Evolutionary conservation across 1,140 invertebrate species (phyloP), one percentile per base, ranked within the genome.

Genomic region (Ctenoplectra terminalis): DNA sequence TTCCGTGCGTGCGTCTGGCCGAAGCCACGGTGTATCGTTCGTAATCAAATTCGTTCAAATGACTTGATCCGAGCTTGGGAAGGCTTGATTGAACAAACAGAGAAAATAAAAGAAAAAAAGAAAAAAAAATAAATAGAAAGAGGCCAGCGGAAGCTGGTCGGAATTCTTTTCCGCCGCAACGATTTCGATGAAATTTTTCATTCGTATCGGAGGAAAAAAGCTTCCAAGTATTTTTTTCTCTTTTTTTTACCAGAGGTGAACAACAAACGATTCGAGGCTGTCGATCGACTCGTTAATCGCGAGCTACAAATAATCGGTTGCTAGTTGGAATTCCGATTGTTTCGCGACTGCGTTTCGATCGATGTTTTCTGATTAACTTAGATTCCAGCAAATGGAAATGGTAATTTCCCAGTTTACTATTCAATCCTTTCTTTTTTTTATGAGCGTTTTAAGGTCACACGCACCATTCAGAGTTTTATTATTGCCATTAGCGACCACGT

Each of bases 41-140:
- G 48, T 73, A 52, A 80, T 80, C 58, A 63, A 80, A 73, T 80
- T 73, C 58, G 70, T 54, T 54, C 40, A 73, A 80, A 73, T 26
- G 58, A 63, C 69, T 80, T 46, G 58, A 64, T 73, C 54, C 77
- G 26, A 13, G 20, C n/a, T 2, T 15, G 26, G 13, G 5, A 34
- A 48, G 23, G 31, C 31, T 26, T 71, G 66, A 78, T 71, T 71
- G 66, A 60, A 78, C 64, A 78, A 70, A 78, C 64, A 43, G 8
- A 60, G 37, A 29, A 29, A 37, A 8, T 9, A 9, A 40, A 23
- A 13, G 23, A 40, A 2, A 17, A 8, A 4, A 8, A 15, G 5
- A 58, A 5, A 6, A 6, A 9, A 8, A 37, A 40, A 6, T 40
- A 43, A 8, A 20, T 9, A 23, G n/a, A 46, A 13, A 4, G 8